Evolutionary conservation across 2,888 invertebrate species (phyloP).

Genomic region (Sepioteuthis lessoniana): DNA sequence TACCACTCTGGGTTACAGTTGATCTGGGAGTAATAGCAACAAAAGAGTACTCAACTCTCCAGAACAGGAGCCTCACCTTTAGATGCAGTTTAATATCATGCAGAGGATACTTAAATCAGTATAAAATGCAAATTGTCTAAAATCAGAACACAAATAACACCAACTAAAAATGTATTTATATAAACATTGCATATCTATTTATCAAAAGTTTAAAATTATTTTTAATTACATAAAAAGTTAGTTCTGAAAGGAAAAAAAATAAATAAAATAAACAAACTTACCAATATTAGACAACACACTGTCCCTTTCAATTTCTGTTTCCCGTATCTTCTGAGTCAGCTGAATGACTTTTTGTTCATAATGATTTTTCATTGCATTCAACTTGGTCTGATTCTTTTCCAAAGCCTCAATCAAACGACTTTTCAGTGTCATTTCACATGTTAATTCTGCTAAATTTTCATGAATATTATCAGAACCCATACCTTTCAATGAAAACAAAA

Average conservation of each 20-base stretch:
- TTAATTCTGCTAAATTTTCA: slow-evolving; percentile 89
- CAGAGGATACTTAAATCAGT: too few species aligned
- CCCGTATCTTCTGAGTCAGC: slow-evolving; percentile 87
- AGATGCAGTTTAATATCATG: too few species aligned
- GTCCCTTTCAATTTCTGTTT: slow-evolving; percentile 92
- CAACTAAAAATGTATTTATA: too few species aligned
- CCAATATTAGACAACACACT: slow-evolving; percentile 81
- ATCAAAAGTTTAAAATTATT: too few species aligned
- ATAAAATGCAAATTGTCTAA: too few species aligned
- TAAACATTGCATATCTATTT: too few species aligned
- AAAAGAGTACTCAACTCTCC: too few species aligned
- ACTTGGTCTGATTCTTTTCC: slow-evolving; percentile 88
- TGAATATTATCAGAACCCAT: slow-evolving; percentile 76
- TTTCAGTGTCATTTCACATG: slow-evolving; percentile 94
- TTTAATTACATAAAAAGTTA: too few species aligned
- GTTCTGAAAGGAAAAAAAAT: background rate
- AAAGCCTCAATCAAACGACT: slow-evolving; percentile 94
- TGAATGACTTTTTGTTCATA: slow-evolving; percentile 93
- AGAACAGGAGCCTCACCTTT: too few species aligned
- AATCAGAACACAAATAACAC: too few species aligned
- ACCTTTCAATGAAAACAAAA: background rate
- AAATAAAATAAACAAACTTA: slow-evolving; percentile 53
- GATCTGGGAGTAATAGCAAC: too few species aligned
- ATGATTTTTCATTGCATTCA: slow-evolving; percentile 89
- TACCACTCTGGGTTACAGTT: too few species aligned